phyloP scores from a whole-genome alignment of 2,113 vertebrate genomes.

The Plecotus auritus region DNA sequence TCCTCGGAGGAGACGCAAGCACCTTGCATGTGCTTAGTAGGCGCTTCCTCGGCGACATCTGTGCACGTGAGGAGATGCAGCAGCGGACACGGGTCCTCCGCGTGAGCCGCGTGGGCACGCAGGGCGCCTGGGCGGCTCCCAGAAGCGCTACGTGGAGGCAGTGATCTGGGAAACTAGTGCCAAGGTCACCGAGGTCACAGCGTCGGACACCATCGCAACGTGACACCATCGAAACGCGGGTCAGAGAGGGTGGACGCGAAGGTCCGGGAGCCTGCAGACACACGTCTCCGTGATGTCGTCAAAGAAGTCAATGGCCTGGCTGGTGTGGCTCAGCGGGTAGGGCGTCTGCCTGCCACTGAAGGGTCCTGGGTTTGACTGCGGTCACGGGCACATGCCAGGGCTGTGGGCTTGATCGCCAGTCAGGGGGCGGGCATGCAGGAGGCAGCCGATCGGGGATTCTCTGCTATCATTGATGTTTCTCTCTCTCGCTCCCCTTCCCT shows the following conservation, averaged over 20 bases:
- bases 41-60: background rate
- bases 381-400: too few relatives aligned
- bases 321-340: too few relatives aligned
- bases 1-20: background rate
- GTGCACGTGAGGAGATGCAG: background rate
- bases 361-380: too few relatives aligned
- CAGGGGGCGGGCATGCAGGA: too few relatives aligned
- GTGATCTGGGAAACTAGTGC: constrained; percentile 14
- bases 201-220: background rate
- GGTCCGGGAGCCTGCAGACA: constrained; percentile 10
- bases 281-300: background rate
- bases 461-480: too few relatives aligned
- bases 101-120: too few relatives aligned
- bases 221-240: background rate
- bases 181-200: background rate
- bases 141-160: background rate
- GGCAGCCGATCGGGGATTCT: too few relatives aligned
- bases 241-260: background rate
- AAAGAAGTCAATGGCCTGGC: background rate
- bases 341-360: too few relatives aligned
- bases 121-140: background rate
- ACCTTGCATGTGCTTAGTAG: background rate
- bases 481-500: too few relatives aligned
- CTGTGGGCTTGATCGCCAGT: too few relatives aligned
- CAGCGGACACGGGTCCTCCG: background rate